Evolutionary conservation across 2,113 vertebrate species (phyloP).

Genomic region (Athene noctua): DNA sequence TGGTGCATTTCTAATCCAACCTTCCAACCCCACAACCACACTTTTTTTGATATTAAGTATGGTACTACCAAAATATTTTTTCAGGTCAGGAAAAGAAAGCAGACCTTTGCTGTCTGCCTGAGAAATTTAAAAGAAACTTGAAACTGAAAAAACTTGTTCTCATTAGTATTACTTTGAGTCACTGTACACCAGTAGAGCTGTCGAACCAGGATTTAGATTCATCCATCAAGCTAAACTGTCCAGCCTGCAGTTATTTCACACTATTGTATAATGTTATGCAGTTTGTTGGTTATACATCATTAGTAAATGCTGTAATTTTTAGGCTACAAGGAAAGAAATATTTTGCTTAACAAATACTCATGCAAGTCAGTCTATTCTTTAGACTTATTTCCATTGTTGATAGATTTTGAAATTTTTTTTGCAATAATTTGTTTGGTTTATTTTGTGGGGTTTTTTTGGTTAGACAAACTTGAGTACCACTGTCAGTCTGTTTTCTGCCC

Average conservation of each 20-base stretch:
- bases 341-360: not conserved
- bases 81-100: not conserved
- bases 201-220: not conserved
- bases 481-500: not conserved
- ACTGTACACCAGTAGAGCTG: not conserved
- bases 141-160: not conserved
- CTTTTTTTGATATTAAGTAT: not conserved
- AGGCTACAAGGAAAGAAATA: not conserved
- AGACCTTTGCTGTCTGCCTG: not conserved
- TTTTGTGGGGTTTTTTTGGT: not conserved
- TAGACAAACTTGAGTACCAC: not conserved
- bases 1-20: not conserved
- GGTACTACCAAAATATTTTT: not conserved
- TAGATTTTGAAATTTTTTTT: not conserved
- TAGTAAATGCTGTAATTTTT: not conserved
- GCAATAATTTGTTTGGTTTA: not conserved
- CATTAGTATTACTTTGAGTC: not conserved
- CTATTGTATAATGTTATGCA: not conserved
- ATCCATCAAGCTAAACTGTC: not conserved
- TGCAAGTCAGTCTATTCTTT: not conserved
- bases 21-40: not conserved
- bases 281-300: not conserved
- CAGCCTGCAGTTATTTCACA: not conserved
- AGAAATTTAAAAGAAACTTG: not conserved
- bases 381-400: not conserved